Base-by-base conservation (phyloP, 2,113 vertebrate genomes). In the Glaucidium brasilianum region DNA sequence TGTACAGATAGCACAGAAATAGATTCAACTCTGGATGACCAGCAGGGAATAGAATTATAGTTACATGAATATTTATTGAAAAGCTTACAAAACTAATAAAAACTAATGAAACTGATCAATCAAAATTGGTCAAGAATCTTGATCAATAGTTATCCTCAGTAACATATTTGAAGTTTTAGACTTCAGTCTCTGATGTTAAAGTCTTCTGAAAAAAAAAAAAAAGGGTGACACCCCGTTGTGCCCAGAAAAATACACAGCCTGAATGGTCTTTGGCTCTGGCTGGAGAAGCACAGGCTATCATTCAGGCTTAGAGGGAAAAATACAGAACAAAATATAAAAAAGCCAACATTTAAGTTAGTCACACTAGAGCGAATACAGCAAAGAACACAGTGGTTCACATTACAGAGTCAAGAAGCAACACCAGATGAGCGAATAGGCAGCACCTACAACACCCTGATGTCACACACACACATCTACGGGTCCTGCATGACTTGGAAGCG, bases 401-500 rank as follows among this genome's bases (percentile, higher is more conserved):
- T 23, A 43, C 30, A 39, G 41, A 41, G 45, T 26, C 34, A 6
- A 8, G 22, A 16, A 29, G 41, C 66, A 53, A 23, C 59, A 9
- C 12, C 68, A 19, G 50, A 15, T 4, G 12, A 35, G n/a, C 49
- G 18, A 7, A 10, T 0, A 8, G 8, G 59, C 66, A n/a, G 59
- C 35, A 23, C 19, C 63, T 13, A 1, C 0, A 0, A 5, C 62
- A 59, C 55, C 23, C 30, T 16, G 14, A 59, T 12, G 8, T 29
- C 52, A 32, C 1, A 52, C 17, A 3, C 9, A 1, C 21, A 12
- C 26, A 2, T 9, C 53, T 12, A 0, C 0, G 6, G n/a, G 69
- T 68, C 59, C 76, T 0, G 1, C 23, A 5, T 2, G 4, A 27
- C 56, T 18, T 2, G 2, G 4, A 3, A 39, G 49, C 0, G 0